Conservation (phyloP, 2,797 vertebrate genomes). For the Rhabdomys pumilio region DNA sequence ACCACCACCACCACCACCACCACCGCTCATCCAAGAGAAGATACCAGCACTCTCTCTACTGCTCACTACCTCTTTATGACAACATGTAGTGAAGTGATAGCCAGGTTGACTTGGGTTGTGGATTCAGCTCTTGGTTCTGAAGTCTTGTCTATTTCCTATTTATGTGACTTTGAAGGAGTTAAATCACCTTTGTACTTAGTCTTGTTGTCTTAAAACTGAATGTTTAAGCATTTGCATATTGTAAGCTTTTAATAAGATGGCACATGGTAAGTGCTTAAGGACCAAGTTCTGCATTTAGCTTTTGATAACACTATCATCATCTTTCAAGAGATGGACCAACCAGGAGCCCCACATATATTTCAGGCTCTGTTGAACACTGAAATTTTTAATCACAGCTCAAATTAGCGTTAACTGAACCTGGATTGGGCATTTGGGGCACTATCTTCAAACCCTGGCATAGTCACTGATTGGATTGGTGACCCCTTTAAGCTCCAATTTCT, state of each 20-base stretch:
- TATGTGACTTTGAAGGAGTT: conserved; percentile 6
- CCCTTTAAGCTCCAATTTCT: background rate
- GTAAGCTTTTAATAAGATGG: background rate
- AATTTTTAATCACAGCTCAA: background rate
- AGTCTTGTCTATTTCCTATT: background rate
- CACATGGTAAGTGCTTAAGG: background rate
- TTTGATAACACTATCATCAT: background rate
- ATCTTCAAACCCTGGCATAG: conserved; percentile 24
- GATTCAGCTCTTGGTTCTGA: background rate
- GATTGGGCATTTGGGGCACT: background rate
- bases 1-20: no score
- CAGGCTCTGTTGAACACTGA: background rate
- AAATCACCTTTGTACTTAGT: background rate
- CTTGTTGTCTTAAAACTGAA: conserved; percentile 6
- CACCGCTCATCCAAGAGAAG: background rate
- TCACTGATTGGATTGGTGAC: background rate
- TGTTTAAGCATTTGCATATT: background rate
- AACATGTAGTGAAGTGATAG: background rate
- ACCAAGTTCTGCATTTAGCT: background rate
- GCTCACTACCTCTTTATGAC: background rate
- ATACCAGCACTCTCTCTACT: background rate
- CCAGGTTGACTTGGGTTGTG: background rate
- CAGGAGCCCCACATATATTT: background rate
- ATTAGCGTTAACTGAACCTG: background rate
- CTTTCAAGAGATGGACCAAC: background rate